Conservation (phyloP, 1,140 invertebrate genomes). For the Phymorhynchus buccinoides region DNA sequence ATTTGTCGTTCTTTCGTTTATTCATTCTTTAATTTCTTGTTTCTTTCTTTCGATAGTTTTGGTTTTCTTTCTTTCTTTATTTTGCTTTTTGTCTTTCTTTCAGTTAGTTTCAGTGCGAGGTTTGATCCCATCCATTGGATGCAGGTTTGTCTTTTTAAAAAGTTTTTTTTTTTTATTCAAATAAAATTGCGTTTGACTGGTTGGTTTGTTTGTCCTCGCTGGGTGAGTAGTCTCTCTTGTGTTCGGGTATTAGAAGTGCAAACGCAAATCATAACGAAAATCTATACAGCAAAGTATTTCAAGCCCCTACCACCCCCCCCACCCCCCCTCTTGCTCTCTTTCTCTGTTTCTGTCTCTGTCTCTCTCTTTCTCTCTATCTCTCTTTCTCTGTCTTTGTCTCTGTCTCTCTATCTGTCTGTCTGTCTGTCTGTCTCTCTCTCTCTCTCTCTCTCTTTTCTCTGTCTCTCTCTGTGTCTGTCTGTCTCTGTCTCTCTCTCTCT, state of each 20-base stretch:
- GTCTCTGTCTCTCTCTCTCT: neutral
- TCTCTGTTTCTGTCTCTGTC: neutral
- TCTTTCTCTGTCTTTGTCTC: neutral
- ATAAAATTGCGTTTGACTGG: neutral
- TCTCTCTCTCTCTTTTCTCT: neutral
- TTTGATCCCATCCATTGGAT: too few species aligned
- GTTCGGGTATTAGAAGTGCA: neutral
- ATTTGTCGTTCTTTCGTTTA: too few species aligned
- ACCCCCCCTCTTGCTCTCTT: neutral
- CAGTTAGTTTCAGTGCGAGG: neutral
- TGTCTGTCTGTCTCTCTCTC: neutral
- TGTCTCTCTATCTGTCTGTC: neutral
- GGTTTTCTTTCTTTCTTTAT: neutral
- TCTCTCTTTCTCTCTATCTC: neutral
- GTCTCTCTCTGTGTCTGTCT: constrained; percentile 7
- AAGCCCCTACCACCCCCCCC: neutral
- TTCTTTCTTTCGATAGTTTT: too few species aligned
- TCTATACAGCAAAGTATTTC: too few species aligned
- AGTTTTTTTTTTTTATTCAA: neutral
- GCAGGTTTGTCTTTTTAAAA: neutral
- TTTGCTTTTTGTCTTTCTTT: neutral
- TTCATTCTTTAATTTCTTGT: too few species aligned
- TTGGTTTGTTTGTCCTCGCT: neutral
- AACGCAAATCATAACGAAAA: too few species aligned
- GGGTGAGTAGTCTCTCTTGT: neutral